Conservation (phyloP, 2,113 vertebrate species). For the Brienomyrus longianalis region DNA sequence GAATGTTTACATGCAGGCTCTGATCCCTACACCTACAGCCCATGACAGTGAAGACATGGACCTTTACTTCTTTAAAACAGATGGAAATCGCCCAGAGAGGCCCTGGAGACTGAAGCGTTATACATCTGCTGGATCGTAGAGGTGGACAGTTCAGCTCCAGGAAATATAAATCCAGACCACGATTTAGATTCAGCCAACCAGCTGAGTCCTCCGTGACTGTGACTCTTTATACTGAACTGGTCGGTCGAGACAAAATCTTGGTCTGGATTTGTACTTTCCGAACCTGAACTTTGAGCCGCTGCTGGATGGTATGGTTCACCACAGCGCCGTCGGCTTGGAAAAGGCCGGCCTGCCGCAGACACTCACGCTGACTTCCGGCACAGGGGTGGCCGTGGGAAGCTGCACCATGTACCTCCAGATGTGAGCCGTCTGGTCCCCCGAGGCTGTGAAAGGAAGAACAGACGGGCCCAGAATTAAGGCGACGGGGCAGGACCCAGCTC, state of each 20-base stretch:
- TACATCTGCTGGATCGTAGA: neutral
- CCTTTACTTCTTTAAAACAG: neutral
- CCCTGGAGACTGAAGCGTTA: neutral
- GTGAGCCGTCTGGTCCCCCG: slow-evolving; percentile 96
- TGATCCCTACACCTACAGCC: neutral
- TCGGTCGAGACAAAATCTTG: neutral
- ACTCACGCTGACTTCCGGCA: slow-evolving; percentile 86
- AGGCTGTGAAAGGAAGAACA: slow-evolving; percentile 60
- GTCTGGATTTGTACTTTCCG: neutral
- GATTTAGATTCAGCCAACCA: neutral
- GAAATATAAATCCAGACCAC: neutral
- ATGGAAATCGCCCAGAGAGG: neutral
- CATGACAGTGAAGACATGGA: neutral
- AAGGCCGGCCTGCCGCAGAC: neutral
- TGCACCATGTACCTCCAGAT: slow-evolving; percentile 97
- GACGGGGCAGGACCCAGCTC: neutral
- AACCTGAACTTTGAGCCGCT: neutral
- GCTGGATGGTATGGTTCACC: neutral
- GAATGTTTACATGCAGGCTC: neutral
- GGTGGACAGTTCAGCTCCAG: neutral
- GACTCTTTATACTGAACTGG: neutral
- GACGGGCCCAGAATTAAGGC: neutral
- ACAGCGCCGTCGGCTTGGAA: neutral
- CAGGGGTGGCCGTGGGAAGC: slow-evolving; percentile 81
- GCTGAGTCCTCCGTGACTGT: neutral